Evolutionary conservation across 2,113 vertebrate genomes (phyloP).

Genomic region (Phyllostomus hastatus): DNA sequence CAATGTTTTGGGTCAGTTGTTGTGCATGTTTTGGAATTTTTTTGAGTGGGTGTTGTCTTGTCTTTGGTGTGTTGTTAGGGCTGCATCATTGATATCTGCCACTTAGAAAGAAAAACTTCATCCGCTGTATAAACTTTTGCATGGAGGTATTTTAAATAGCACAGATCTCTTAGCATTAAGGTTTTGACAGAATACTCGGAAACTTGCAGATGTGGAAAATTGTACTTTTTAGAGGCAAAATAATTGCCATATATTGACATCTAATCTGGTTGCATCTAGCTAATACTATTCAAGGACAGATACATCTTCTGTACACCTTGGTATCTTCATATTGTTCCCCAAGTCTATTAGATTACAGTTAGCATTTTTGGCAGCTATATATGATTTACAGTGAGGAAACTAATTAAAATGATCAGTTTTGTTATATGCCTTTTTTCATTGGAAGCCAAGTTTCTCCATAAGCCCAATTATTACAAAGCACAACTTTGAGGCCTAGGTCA

Average conservation of each 20-base stretch:
- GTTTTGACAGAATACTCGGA: slow-evolving; percentile 53
- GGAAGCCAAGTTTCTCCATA: slow-evolving; percentile 6
- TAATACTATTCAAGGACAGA: not conserved
- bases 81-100: slow-evolving; percentile 67
- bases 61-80: slow-evolving; percentile 73
- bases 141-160: slow-evolving; percentile 63
- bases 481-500: slow-evolving; percentile 31
- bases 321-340: not conserved
- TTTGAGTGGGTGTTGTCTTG: slow-evolving; percentile 83
- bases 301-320: not conserved
- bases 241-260: not conserved
- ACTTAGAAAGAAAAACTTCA: slow-evolving; percentile 59
- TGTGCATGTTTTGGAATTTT: slow-evolving; percentile 82
- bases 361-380: not conserved
- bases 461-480: slow-evolving; percentile 42
- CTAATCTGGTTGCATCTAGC: slow-evolving; percentile 16
- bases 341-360: not conserved
- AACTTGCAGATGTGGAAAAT: slow-evolving; percentile 64
- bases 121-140: slow-evolving; percentile 59
- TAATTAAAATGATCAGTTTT: not conserved
- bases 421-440: not conserved
- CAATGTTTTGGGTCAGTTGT: slow-evolving; percentile 83
- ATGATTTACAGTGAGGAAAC: not conserved
- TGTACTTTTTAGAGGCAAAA: slow-evolving; percentile 53
- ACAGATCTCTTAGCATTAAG: slow-evolving; percentile 46